These are phyloP conservation scores for Rhyzopertha dominica DNA, from an alignment of 1,140 invertebrate genomes.

Conservation along the genomic window DNA sequence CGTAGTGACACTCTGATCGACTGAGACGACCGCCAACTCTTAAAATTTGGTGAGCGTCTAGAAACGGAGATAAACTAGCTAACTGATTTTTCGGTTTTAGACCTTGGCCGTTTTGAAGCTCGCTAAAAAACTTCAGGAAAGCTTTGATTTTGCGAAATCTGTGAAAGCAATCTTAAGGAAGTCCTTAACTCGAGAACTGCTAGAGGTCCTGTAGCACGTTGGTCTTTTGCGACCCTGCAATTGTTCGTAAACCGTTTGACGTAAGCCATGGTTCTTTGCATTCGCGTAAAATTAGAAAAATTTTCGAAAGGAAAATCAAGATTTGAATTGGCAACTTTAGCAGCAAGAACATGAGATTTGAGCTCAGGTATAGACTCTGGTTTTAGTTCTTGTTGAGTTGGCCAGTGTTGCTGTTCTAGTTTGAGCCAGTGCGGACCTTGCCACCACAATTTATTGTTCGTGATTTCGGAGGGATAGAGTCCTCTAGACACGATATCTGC, in stretches of 20 bases:
- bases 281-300: constrained; percentile 4
- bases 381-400: constrained; percentile 6
- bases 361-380: constrained; percentile 15
- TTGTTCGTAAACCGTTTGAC: constrained; percentile 17
- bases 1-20: no score
- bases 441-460: constrained; percentile 34
- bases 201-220: constrained; percentile 2
- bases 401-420: not conserved
- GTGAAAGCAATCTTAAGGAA: not conserved
- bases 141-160: constrained; percentile 7
- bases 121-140: constrained; percentile 16
- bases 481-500: constrained; percentile 41
- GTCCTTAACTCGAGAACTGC: constrained; percentile 10
- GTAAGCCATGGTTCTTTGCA: constrained; percentile 14
- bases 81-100: constrained; percentile 15
- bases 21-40: constrained; percentile 44
- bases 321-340: constrained; percentile 6
- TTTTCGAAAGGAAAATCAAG: constrained; percentile 6
- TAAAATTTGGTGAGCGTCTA: constrained; percentile 40
- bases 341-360: constrained; percentile 1
- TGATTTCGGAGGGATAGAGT: constrained; percentile 20
- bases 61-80: constrained; percentile 36
- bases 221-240: not conserved
- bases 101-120: constrained; percentile 3
- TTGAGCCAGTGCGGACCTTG: constrained; percentile 23